Evolutionary conservation across 1,140 invertebrate species (phyloP), one percentile per base, ranked within the genome.

Genomic region (Zaprionus inermis): DNA sequence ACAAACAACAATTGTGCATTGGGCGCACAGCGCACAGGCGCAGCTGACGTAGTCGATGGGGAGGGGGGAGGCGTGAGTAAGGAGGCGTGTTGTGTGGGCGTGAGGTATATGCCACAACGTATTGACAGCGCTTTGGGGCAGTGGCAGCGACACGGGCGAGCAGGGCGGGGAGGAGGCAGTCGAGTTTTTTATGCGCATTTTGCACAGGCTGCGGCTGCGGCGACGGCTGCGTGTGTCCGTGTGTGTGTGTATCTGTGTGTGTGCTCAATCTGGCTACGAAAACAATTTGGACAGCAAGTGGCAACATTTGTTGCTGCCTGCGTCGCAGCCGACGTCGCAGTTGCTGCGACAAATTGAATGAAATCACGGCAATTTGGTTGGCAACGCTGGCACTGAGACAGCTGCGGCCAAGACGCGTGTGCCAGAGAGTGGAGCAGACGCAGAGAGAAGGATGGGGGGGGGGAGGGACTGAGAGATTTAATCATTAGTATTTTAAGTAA

Each of bases 1-100:
- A 91, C 90, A 81, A 88, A 91, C 82, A 91, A 90, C 90, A 91
- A 88, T 91, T 91, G 90, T 84, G 90, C 77, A 88, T 89, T 90
- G 84, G 84, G 71, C 80, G 89, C 74, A 81, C 81, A 72, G 55
- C 16, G 24, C 3, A 28, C 3, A 1, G 24, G 24, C 24, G 5
- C 81, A 81, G 81, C 74, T 85, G 81, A 86, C 82, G 81, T 61
- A 59, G 71, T 65, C 84, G 67, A 56, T 63, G 77, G 72, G 67
- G 51, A 4, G 5, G 72, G 44, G 32, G 56, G 36, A 5, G n/a
- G 38, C 6, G 38, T 41, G 38, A n/a, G n/a, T n/a, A n/a, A n/a
- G 2, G 36, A 5, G n/a, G 38, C 6, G 38, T 41, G 38, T 41
- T 38, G 41, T 49, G 44, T 49, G 10, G 44, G 18, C 44, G 28